Evolutionary conservation across 1,140 invertebrate genomes (phyloP), one percentile per base, ranked within the genome.

Genomic region (Drosophila jambulina): DNA sequence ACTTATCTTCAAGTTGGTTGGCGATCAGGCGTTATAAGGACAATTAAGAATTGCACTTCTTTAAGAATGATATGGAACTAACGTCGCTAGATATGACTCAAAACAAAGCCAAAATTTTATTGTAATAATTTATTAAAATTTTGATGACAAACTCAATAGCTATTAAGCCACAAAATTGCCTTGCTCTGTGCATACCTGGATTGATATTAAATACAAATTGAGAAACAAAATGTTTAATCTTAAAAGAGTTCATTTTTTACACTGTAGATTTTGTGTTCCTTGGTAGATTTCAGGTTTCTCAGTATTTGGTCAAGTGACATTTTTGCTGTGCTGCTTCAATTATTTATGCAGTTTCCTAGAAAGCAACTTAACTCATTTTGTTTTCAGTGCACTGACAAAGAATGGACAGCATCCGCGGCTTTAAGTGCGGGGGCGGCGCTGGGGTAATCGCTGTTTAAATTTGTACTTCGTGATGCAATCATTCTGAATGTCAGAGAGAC

Each of bases 401-500:
- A 88, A 76, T 85, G 80, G 72, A 75, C 83, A 82, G 69, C 78
- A 58, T 63, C 45, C 43, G 51, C 25, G 53, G 68, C 38, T 46
- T 64, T 59, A 79, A 68, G 51, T 71, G 61, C 17, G 13, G 51
- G 40, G 51, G 34, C 15, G 54, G 21, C 13, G 23, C 46, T 46
- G 53, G 51, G 61, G 82, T 90, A 91, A 91, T 90, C 86, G 82
- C 82, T 60, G 74, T 80, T 90, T 88, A 90, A 90, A 90, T 90
- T 90, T 91, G 85, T 91, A 85, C 82, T 91, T 91, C 85, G 85
- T 90, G 85, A 86, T 91, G 86, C 86, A 91, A 90, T 90, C 85
- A 91, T 91, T 90, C 80, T 85, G 75, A 76, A 79, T 77, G 80
- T 79, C 77, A 54, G 75, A 48, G 75, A 70, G 65, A 59, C n/a